phyloP scores from a whole-genome alignment of 2,888 invertebrate species.

The Beris chalybata region DNA sequence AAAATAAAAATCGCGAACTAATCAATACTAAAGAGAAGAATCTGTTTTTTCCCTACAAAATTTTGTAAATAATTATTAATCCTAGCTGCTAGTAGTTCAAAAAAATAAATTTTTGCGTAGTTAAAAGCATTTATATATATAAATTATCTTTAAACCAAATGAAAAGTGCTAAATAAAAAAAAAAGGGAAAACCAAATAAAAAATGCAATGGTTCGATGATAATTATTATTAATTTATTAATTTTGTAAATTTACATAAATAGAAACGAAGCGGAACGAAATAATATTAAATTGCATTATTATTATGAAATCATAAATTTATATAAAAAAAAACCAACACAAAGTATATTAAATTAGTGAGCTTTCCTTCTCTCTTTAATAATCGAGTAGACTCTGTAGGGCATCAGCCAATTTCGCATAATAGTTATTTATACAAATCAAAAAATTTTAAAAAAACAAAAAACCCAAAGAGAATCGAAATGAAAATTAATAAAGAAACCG shows the following conservation, averaged over 20 bases:
- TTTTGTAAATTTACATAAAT: too few species aligned
- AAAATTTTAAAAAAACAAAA: too few species aligned
- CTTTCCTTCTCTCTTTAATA: slow-evolving; percentile 31
- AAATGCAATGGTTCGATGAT: neutral
- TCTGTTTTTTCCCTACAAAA: slow-evolving; percentile 3
- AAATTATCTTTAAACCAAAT: slow-evolving; percentile 16
- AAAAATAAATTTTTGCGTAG: slow-evolving; percentile 25
- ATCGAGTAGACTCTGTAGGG: slow-evolving; percentile 29
- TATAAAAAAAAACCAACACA: slow-evolving; percentile 4
- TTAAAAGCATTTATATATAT: slow-evolving; percentile 3
- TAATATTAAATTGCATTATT: neutral
- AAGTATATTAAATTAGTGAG: slow-evolving; percentile 25
- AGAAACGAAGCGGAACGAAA: too few species aligned
- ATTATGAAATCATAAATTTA: slow-evolving; percentile 16
- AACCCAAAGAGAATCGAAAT: too few species aligned
- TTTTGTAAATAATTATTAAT: slow-evolving; percentile 23
- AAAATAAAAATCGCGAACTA: neutral
- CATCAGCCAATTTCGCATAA: neutral
- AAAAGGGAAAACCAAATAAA: neutral
- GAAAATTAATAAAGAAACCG: too few species aligned
- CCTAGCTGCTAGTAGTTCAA: slow-evolving; percentile 29
- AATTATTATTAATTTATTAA: too few species aligned
- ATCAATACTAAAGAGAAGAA: neutral
- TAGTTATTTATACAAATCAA: too few species aligned
- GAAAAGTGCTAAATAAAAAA: neutral